A percentile compares a stretch with the other conserved stretches of the same genome.
Evolutionary conservation across 2,797 vertebrate species (phyloP).

Genomic region (Spizella passerina): DNA sequence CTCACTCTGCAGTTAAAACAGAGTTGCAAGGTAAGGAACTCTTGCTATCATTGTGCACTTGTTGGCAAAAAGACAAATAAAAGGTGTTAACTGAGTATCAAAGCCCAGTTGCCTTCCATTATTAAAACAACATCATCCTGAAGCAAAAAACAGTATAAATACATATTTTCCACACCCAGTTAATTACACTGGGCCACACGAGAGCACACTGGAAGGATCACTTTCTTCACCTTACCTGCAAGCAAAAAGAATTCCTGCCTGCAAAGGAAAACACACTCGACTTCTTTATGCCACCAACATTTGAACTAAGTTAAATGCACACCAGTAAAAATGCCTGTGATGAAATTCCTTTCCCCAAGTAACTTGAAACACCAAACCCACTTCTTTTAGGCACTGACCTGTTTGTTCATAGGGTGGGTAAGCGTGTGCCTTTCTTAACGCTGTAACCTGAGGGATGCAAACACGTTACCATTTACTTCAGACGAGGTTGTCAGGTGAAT

Average conservation of each 20-base stretch:
- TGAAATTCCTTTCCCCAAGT: neutral
- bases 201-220: neutral
- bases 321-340: neutral
- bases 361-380: neutral
- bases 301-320: neutral
- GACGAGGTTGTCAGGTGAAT: neutral
- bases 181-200: neutral
- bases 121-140: neutral
- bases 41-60: neutral
- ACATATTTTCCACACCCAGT: neutral
- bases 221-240: neutral
- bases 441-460: neutral
- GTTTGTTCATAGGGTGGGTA: neutral
- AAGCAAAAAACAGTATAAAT: neutral
- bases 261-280: neutral
- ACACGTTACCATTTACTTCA: neutral
- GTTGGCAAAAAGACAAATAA: neutral
- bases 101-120: neutral
- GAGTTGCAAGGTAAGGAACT: neutral
- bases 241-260: neutral
- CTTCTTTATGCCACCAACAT: neutral
- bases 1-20: neutral
- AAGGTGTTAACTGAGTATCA: neutral
- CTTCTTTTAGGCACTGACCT: constrained; percentile 42
- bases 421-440: neutral